phyloP scores from a whole-genome alignment of 2,888 invertebrate species.

The Hedychridium roseum region DNA sequence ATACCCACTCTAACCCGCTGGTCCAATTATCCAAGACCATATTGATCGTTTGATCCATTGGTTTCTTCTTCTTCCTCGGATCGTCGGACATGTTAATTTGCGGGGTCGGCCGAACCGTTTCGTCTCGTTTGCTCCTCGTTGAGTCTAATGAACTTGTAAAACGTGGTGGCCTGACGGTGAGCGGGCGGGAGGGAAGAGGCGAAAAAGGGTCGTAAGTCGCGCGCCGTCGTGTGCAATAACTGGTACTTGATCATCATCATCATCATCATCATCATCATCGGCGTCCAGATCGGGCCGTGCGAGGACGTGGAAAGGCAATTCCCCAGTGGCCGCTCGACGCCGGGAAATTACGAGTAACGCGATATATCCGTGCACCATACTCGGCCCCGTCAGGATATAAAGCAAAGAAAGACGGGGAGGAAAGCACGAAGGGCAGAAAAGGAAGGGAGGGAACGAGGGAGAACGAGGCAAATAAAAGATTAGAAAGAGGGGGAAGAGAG shows the following conservation, averaged over 20 bases:
- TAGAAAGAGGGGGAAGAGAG: constrained; percentile 1
- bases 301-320: constrained; percentile 5
- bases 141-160: too few relatives aligned
- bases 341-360: constrained; percentile 42
- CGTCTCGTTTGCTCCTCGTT: too few relatives aligned
- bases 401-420: constrained; percentile 14
- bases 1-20: constrained; percentile 37
- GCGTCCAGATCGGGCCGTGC: too few relatives aligned
- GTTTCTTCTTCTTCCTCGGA: not conserved
- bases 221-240: too few relatives aligned
- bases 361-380: constrained; percentile 25
- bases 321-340: constrained; percentile 24
- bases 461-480: too few relatives aligned
- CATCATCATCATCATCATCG: too few relatives aligned
- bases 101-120: constrained; percentile 4
- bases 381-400: too few relatives aligned
- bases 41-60: not conserved
- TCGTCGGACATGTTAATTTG: constrained; percentile 6
- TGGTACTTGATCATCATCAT: too few relatives aligned
- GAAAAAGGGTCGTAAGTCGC: too few relatives aligned
- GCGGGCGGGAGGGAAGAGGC: too few relatives aligned
- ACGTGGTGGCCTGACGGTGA: too few relatives aligned
- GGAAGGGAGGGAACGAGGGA: constrained; percentile 10
- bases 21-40: constrained; percentile 2
- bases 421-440: constrained; percentile 3